Evolutionary conservation across 1,140 invertebrate species (phyloP), one percentile per base, ranked within the genome.

Genomic region (Drosophila mojavensis): DNA sequence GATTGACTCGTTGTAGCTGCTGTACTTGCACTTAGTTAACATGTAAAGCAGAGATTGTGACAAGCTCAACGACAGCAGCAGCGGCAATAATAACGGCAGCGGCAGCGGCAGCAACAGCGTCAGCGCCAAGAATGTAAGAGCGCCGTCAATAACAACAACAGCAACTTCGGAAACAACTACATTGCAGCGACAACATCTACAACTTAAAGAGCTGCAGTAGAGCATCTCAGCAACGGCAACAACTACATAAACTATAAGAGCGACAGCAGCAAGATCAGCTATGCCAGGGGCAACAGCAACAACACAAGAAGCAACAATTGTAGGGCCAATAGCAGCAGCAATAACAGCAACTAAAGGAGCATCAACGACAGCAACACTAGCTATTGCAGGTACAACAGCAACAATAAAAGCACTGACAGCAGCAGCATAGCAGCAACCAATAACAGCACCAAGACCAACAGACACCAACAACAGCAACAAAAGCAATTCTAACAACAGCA

Each of bases 1-100:
- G 50, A 48, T 65, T 51, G 63, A 55, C 54, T 61, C 30, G 43
- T 11, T 26, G 55, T 15, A 45, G 65, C 28, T 51, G 45, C 45
- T 43, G 47, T 54, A 24, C 33, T 62, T 54, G 56, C 56, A 60
- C 33, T 66, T 47, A 33, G 30, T 58, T 70, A 26, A 43, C 61
- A 53, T 73, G 63, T 56, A 62, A 74, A 67, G 47, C 51, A 62
- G 61, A 58, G n/a, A 13, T 54, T 75, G 60, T 39, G 45, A 73
- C 55, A 65, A 76, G 41, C 54, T 59, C 58, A 61, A 61, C 61
- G 66, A 68, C 64, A 55, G 45, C 67, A 48, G 24, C 58, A 55
- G 36, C 55, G 17, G 11, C 36, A 39, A 13, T 39, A 39, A 39
- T 1, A 39, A 3, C 36, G 11, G 36, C 36, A 11, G 11, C 33